Conservation (phyloP, 2,113 vertebrate species). For the Leptobrachium leishanense region DNA sequence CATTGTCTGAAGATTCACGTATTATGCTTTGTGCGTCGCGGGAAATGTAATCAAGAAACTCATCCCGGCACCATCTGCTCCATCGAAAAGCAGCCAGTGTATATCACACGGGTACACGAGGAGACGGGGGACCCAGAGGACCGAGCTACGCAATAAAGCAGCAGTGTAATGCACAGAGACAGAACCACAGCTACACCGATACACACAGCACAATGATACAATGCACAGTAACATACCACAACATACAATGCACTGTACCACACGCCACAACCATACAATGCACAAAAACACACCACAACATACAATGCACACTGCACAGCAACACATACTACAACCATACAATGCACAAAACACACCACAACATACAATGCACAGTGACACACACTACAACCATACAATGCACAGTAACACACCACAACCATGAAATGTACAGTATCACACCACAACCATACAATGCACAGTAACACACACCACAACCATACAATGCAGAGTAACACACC, state of each 20-base stretch:
- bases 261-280: not conserved
- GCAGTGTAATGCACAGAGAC: not conserved
- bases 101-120: slow-evolving; percentile 8
- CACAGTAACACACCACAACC: too few relatives aligned
- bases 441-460: too few relatives aligned
- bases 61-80: slow-evolving; percentile 40
- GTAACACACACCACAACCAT: too few relatives aligned
- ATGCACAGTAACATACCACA: not conserved
- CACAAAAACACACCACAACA: not conserved
- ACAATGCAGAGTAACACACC: too few relatives aligned
- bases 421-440: too few relatives aligned
- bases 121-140: not conserved
- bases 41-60: slow-evolving; percentile 45
- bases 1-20: slow-evolving; percentile 31
- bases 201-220: not conserved
- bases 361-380: too few relatives aligned
- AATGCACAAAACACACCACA: not conserved
- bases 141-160: not conserved
- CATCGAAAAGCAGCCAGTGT: slow-evolving; percentile 36
- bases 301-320: not conserved
- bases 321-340: not conserved
- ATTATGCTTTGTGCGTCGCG: slow-evolving; percentile 26
- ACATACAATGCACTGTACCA: not conserved
- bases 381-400: too few relatives aligned
- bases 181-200: not conserved